Percentiles rank a stretch among this genome's conserved stretches.
phyloP scores from a whole-genome alignment of 2,888 invertebrate genomes.

The Galeopsomyia nigrocyanea region DNA sequence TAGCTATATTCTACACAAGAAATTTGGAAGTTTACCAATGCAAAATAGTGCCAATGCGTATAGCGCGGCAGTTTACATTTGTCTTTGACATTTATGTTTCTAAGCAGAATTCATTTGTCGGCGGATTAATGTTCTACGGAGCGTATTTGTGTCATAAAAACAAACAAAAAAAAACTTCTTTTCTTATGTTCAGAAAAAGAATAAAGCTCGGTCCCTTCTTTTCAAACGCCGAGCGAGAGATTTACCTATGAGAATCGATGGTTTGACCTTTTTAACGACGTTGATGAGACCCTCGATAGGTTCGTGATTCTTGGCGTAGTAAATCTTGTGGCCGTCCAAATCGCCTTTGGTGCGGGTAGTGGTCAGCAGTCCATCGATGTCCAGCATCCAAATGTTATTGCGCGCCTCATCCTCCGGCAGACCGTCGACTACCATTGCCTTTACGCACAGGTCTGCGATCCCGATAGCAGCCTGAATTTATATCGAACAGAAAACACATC shows the following conservation, averaged over 20 bases:
- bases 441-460: slow-evolving; percentile 90
- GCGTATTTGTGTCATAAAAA: too few relatives aligned
- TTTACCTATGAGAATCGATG: slow-evolving; percentile 87
- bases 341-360: slow-evolving; percentile 76
- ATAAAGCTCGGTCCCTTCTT: too few relatives aligned
- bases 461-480: slow-evolving; percentile 85
- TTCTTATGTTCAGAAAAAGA: too few relatives aligned
- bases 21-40: too few relatives aligned
- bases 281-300: slow-evolving; percentile 84
- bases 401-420: slow-evolving; percentile 79
- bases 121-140: too few relatives aligned
- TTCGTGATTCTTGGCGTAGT: slow-evolving; percentile 83
- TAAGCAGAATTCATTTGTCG: too few relatives aligned
- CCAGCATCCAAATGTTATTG: slow-evolving; percentile 95
- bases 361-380: slow-evolving; percentile 91
- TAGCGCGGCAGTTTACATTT: too few relatives aligned
- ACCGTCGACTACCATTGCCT: slow-evolving; percentile 86
- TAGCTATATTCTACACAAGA: too few relatives aligned
- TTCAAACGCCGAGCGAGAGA: too few relatives aligned
- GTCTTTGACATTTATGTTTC: too few relatives aligned
- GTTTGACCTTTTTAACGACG: slow-evolving; percentile 87
- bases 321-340: slow-evolving; percentile 78
- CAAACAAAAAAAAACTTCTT: too few relatives aligned
- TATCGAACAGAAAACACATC: background rate
- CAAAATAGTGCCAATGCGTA: too few relatives aligned